Conservation (phyloP, 2,797 vertebrate species). For the Podargus strigoides region DNA sequence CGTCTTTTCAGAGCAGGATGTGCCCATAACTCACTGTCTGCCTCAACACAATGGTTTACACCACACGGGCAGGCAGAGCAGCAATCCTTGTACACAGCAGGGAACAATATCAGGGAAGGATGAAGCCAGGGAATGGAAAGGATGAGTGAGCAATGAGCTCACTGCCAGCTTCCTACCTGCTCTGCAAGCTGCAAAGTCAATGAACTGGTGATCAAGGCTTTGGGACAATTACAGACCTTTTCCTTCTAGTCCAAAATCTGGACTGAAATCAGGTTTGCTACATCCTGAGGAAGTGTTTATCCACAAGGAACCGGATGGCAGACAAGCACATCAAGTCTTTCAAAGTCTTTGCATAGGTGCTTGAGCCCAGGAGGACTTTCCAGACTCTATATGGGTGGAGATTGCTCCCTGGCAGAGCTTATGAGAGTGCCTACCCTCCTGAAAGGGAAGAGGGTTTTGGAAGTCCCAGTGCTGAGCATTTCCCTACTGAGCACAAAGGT, state of each 20-base stretch:
- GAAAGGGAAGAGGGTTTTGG: background rate
- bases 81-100: rapidly evolving
- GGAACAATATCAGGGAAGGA: background rate
- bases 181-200: background rate
- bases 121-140: background rate
- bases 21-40: background rate
- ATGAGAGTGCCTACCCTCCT: background rate
- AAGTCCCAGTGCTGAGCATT: background rate
- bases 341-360: background rate
- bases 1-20: background rate
- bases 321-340: background rate
- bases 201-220: background rate
- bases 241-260: background rate
- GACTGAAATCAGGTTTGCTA: background rate
- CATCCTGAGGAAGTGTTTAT: background rate
- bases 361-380: background rate
- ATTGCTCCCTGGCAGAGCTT: background rate
- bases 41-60: background rate
- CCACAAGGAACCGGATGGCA: background rate
- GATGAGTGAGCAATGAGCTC: background rate
- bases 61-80: background rate
- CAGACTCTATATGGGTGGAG: background rate
- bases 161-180: background rate
- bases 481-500: rapidly evolving
- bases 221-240: background rate